phyloP scores from a whole-genome alignment of 1,140 invertebrate genomes.

The Protaetia brevitarsis region DNA sequence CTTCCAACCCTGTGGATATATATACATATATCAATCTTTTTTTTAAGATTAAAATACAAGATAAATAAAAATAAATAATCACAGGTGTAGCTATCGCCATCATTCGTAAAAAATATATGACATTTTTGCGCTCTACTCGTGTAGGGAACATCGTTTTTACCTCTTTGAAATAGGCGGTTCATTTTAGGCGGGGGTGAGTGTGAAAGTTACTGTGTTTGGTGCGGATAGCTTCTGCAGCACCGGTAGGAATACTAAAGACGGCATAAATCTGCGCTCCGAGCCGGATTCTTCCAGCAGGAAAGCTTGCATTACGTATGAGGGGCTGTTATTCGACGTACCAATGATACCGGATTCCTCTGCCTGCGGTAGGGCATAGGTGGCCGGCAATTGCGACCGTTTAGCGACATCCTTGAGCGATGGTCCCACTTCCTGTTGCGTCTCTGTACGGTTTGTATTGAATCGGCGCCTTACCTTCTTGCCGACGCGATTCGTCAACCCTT shows the following conservation, averaged over 20 bases:
- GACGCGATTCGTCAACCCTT: conserved; percentile 23
- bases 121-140: conserved; percentile 21
- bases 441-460: conserved; percentile 47
- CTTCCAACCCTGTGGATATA: conserved; percentile 24
- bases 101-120: conserved; percentile 46
- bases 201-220: conserved; percentile 83
- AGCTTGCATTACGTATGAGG: conserved; percentile 70
- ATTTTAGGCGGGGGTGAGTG: conserved; percentile 79
- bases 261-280: conserved; percentile 60
- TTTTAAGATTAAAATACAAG: conserved; percentile 46
- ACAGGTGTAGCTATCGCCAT: conserved; percentile 51
- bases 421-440: conserved; percentile 51
- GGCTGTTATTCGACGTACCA: conserved; percentile 24
- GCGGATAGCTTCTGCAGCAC: conserved; percentile 79
- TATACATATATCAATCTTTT: conserved; percentile 26
- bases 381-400: conserved; percentile 56
- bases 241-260: conserved; percentile 88
- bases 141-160: conserved; percentile 4
- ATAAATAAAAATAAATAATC: conserved; percentile 49
- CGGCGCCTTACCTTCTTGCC: conserved; percentile 48
- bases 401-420: conserved; percentile 55
- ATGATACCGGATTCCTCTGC: conserved; percentile 25
- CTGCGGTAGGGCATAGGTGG: conserved; percentile 59
- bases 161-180: background rate
- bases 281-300: conserved; percentile 73